Evolutionary conservation across 2,797 vertebrate species (phyloP).

Genomic region (Zenarchopterus dispar): DNA sequence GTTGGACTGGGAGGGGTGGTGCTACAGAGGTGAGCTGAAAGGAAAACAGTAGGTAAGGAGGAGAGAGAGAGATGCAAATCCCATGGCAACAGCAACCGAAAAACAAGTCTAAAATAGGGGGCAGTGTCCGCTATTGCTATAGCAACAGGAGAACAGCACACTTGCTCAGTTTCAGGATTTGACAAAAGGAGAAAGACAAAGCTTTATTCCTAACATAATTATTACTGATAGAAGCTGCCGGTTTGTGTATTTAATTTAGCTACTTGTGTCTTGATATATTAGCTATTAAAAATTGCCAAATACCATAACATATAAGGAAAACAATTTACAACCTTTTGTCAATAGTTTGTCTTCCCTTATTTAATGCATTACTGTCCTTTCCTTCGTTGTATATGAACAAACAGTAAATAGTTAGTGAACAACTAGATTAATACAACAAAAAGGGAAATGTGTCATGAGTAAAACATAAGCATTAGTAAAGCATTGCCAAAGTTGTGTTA

Average conservation of each 20-base stretch:
- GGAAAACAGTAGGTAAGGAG: constrained; percentile 60
- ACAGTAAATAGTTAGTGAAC: constrained; percentile 19
- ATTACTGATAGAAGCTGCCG: constrained; percentile 62
- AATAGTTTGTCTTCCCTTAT: constrained; percentile 17
- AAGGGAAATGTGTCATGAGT: not conserved
- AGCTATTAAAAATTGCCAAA: constrained; percentile 9
- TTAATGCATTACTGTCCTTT: constrained; percentile 21
- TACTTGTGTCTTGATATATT: constrained; percentile 37
- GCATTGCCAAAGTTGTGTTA: too few relatives aligned
- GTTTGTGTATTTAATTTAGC: constrained; percentile 40
- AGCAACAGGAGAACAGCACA: constrained; percentile 86
- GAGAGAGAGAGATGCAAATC: constrained; percentile 83
- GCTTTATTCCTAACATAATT: constrained; percentile 64
- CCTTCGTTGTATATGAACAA: constrained; percentile 1
- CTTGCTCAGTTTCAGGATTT: constrained; percentile 81
- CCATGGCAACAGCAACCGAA: constrained; percentile 89
- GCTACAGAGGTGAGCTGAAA: constrained; percentile 54
- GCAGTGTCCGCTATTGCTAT: constrained; percentile 90
- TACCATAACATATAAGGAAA: not conserved
- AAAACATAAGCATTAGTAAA: not conserved
- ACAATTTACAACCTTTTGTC: constrained; percentile 3
- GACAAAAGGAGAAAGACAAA: constrained; percentile 80
- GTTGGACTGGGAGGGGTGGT: constrained; percentile 39
- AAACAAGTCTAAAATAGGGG: constrained; percentile 90
- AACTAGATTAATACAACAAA: not conserved